Evolutionary conservation across 2,888 invertebrate species (phyloP).

Genomic region (Scaptomyza polygonia): DNA sequence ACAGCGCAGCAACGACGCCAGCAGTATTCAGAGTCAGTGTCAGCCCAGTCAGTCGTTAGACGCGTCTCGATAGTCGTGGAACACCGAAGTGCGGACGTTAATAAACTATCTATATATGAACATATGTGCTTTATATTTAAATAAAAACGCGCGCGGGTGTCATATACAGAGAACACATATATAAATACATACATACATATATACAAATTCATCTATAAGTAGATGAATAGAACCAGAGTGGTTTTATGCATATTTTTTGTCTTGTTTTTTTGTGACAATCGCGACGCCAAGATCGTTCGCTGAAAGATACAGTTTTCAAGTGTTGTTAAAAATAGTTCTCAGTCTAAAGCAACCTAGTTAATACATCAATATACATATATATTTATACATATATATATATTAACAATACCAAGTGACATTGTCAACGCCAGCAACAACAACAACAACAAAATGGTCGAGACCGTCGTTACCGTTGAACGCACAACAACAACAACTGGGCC

Average conservation of each 20-base stretch:
- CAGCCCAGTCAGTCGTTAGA: slow-evolving; percentile 57
- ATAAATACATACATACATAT: slow-evolving; percentile 25
- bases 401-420: slow-evolving; percentile 5
- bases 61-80: slow-evolving; percentile 66
- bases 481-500: slow-evolving; percentile 85
- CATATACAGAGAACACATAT: slow-evolving; percentile 10
- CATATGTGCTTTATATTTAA: slow-evolving; percentile 37
- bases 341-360: slow-evolving; percentile 11
- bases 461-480: slow-evolving; percentile 91
- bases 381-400: slow-evolving; percentile 2
- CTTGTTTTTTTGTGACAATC: slow-evolving; percentile 59
- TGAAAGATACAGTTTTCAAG: slow-evolving; percentile 27
- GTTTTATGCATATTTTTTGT: slow-evolving; percentile 38
- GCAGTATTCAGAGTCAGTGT: slow-evolving; percentile 45
- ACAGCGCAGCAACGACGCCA: slow-evolving; percentile 9
- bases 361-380: background rate
- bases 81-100: slow-evolving; percentile 32
- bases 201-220: slow-evolving; percentile 3
- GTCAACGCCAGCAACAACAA: slow-evolving; percentile 23
- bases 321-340: slow-evolving; percentile 62
- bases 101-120: slow-evolving; percentile 35
- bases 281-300: slow-evolving; percentile 20
- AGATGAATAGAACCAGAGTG: slow-evolving; percentile 36
- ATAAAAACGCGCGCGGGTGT: slow-evolving; percentile 30
- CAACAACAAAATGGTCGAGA: slow-evolving; percentile 90